Conservation (phyloP, 2,888 invertebrate genomes). For the Cephonodes hylas region DNA sequence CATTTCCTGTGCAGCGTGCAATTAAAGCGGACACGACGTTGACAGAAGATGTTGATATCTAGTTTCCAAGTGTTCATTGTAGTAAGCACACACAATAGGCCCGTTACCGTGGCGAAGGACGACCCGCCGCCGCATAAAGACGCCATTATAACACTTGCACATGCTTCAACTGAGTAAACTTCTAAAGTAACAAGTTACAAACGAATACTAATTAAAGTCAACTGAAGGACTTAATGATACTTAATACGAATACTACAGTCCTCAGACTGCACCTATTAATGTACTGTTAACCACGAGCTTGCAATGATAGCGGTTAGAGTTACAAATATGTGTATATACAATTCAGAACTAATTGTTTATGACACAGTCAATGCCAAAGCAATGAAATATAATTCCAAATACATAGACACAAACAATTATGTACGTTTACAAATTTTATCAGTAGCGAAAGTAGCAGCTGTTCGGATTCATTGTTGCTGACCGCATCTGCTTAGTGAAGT, state of each 20-base stretch:
- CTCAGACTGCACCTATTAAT: not conserved
- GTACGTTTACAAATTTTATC: not conserved
- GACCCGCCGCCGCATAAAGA: conserved; percentile 68
- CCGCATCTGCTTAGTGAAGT: conserved; percentile 4
- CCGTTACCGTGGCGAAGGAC: conserved; percentile 75
- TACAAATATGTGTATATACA: not conserved
- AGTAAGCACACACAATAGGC: conserved; percentile 60
- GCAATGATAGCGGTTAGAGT: conserved; percentile 7
- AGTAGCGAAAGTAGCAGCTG: conserved; percentile 10
- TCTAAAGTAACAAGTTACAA: not conserved
- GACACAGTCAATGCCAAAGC: not conserved
- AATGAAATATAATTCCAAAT: not conserved
- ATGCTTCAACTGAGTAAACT: not conserved
- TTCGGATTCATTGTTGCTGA: not conserved
- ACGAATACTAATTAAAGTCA: not conserved
- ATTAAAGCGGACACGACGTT: conserved; percentile 55
- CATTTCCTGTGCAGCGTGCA: conserved; percentile 47
- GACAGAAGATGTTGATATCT: conserved; percentile 67
- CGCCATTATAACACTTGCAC: conserved; percentile 19
- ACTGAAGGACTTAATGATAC: not conserved
- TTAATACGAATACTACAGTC: not conserved
- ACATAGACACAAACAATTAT: not conserved
- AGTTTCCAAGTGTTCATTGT: conserved; percentile 75
- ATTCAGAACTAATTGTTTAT: not conserved
- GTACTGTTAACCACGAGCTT: conserved; percentile 1